Percentiles rank a stretch among this genome's conserved stretches.
phyloP scores from a whole-genome alignment of 35 echinoderm and acorn worm species.

The Apostichopus japonicus region DNA sequence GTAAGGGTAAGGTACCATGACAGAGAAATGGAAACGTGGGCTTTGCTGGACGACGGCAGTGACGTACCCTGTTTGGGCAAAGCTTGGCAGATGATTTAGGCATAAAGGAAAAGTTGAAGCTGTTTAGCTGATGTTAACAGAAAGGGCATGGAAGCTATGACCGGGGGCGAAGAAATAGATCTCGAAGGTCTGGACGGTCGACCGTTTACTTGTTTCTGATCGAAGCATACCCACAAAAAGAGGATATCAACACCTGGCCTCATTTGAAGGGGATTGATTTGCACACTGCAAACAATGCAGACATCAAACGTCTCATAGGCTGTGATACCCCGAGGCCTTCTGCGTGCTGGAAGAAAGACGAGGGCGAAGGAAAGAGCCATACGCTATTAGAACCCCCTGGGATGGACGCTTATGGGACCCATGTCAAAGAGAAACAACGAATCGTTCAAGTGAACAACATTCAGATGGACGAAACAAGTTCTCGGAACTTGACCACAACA shows the following conservation, averaged over 20 bases:
- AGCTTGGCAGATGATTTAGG: constrained; percentile 36
- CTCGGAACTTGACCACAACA: constrained; percentile 45
- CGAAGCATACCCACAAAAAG: constrained; percentile 46
- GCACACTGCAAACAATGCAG: constrained; percentile 25
- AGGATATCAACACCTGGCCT: constrained; percentile 40
- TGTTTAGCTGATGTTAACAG: constrained; percentile 9
- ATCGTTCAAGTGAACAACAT: constrained; percentile 59
- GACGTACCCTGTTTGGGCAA: constrained; percentile 58
- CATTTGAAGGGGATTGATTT: constrained; percentile 54
- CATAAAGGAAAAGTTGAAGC: not conserved
- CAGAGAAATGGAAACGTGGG: constrained; percentile 43
- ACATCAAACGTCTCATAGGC: constrained; percentile 50
- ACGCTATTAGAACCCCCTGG: constrained; percentile 52
- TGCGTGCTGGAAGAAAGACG: constrained; percentile 64
- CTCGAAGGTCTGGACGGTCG: constrained; percentile 46
- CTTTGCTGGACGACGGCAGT: constrained; percentile 60
- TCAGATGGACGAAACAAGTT: not conserved
- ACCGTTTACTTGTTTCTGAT: not conserved
- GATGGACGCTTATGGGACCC: constrained; percentile 7
- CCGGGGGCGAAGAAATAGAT: constrained; percentile 23
- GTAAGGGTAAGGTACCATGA: not conserved
- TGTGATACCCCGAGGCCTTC: constrained; percentile 58
- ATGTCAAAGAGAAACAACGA: not conserved
- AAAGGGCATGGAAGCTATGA: constrained; percentile 41
- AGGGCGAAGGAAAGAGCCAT: constrained; percentile 56